phyloP scores from a whole-genome alignment of 2,888 invertebrate species.

The Melolontha melolontha region DNA sequence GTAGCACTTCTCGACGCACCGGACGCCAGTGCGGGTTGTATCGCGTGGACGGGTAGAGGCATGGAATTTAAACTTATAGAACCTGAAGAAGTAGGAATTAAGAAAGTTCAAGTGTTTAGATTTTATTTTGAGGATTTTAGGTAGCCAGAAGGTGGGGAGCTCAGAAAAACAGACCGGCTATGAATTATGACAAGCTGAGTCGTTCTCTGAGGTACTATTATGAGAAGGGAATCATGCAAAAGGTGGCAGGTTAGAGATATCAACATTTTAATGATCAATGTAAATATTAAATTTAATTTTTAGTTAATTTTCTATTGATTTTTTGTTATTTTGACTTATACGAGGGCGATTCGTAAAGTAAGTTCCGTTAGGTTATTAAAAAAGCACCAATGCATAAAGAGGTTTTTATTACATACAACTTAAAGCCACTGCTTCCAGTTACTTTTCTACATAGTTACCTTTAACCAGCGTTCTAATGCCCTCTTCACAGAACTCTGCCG shows the following conservation, averaged over 20 bases:
- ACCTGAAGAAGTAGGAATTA: constrained; percentile 84
- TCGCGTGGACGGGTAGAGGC: constrained; percentile 95
- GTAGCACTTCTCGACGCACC: constrained; percentile 83
- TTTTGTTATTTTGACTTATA: too few species aligned
- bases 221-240: constrained; percentile 99
- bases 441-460: too few species aligned
- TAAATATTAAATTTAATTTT: neutral
- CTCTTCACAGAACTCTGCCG: too few species aligned
- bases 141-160: constrained; percentile 96
- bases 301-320: too few species aligned
- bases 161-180: constrained; percentile 95
- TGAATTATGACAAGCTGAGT: constrained; percentile 97
- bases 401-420: too few species aligned
- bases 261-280: constrained; percentile 7
- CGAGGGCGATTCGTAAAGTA: too few species aligned
- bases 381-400: too few species aligned
- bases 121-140: constrained; percentile 64
- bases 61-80: constrained; percentile 96
- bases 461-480: too few species aligned
- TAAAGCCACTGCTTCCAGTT: too few species aligned
- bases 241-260: constrained; percentile 82
- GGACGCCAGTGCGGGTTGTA: constrained; percentile 78
- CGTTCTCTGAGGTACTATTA: constrained; percentile 96
- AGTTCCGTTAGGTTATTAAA: too few species aligned
- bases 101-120: constrained; percentile 13